Percentiles rank a stretch among this genome's conserved stretches.
Evolutionary conservation across 1,140 invertebrate genomes (phyloP).

Genomic region (Nebria ingens): DNA sequence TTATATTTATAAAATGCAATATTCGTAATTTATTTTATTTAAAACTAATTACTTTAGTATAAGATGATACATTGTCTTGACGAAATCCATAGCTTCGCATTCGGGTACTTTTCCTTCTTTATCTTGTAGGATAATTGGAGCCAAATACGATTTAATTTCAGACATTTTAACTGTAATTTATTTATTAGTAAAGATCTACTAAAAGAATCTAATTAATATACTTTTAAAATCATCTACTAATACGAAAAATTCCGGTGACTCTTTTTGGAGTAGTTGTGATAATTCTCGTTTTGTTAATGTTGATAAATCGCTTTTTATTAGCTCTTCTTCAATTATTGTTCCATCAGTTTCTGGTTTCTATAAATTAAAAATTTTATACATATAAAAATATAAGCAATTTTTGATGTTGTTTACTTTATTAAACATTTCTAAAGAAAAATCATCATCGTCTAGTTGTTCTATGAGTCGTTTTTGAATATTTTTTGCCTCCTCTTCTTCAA

Average conservation of each 20-base stretch:
- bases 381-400: constrained; percentile 11
- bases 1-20: constrained; percentile 15
- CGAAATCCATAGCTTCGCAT: constrained; percentile 47
- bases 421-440: constrained; percentile 64
- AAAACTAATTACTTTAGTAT: constrained; percentile 52
- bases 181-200: too few species aligned
- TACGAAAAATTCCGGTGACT: constrained; percentile 72
- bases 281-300: constrained; percentile 66
- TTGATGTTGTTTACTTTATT: constrained; percentile 21
- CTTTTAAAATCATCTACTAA: constrained; percentile 68
- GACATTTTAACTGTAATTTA: constrained; percentile 38
- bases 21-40: too few species aligned
- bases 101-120: constrained; percentile 19
- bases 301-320: constrained; percentile 61
- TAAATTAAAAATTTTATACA: constrained; percentile 13
- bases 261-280: constrained; percentile 61
- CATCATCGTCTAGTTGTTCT: constrained; percentile 68
- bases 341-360: constrained; percentile 15
- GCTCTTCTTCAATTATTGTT: constrained; percentile 35
- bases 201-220: too few species aligned
- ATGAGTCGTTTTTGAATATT: constrained; percentile 67
- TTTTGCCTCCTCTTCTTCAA: constrained; percentile 77
- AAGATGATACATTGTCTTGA: constrained; percentile 58
- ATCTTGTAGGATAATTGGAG: constrained; percentile 51
- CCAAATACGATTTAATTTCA: constrained; percentile 50